phyloP scores from a whole-genome alignment of 2,113 vertebrate genomes.

The Bostrychus sinensis region DNA sequence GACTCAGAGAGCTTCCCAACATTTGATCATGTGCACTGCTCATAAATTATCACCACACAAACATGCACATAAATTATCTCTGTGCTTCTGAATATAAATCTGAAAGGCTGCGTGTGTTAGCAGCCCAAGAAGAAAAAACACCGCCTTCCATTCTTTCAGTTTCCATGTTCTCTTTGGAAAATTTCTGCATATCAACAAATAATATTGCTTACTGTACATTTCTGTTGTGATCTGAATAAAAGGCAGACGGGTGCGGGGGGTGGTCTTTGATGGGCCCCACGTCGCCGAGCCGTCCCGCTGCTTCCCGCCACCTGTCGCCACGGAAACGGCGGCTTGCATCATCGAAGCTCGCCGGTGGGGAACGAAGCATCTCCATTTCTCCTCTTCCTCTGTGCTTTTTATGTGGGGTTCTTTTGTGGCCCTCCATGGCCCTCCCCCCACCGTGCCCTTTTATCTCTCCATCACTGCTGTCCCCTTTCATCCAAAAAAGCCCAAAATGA shows the following conservation, averaged over 20 bases:
- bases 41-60: slow-evolving; percentile 11
- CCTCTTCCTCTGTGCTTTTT: slow-evolving; percentile 48
- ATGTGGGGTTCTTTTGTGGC: slow-evolving; percentile 61
- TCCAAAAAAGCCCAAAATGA: slow-evolving; percentile 61
- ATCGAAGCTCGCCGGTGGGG: slow-evolving; percentile 69
- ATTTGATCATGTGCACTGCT: neutral
- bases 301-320: slow-evolving; percentile 76
- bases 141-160: slow-evolving; percentile 4
- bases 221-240: slow-evolving; percentile 37
- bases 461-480: slow-evolving; percentile 59
- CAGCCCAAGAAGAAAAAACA: neutral
- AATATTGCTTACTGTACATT: slow-evolving; percentile 36
- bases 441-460: slow-evolving; percentile 69
- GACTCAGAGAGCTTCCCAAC: slow-evolving; percentile 5
- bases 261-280: slow-evolving; percentile 64
- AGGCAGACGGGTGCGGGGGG: slow-evolving; percentile 46
- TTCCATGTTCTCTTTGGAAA: slow-evolving; percentile 1
- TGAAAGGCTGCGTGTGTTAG: neutral
- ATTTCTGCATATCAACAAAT: slow-evolving; percentile 12
- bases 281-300: slow-evolving; percentile 67
- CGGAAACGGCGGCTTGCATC: slow-evolving; percentile 78
- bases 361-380: slow-evolving; percentile 68
- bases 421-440: slow-evolving; percentile 35
- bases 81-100: slow-evolving; percentile 3
- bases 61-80: slow-evolving; percentile 14